Percentiles rank a stretch among this genome's conserved stretches.
Evolutionary conservation across 64 coral and sea anemone genomes (phyloP).

Genomic region (Exaiptasia diaphana): DNA sequence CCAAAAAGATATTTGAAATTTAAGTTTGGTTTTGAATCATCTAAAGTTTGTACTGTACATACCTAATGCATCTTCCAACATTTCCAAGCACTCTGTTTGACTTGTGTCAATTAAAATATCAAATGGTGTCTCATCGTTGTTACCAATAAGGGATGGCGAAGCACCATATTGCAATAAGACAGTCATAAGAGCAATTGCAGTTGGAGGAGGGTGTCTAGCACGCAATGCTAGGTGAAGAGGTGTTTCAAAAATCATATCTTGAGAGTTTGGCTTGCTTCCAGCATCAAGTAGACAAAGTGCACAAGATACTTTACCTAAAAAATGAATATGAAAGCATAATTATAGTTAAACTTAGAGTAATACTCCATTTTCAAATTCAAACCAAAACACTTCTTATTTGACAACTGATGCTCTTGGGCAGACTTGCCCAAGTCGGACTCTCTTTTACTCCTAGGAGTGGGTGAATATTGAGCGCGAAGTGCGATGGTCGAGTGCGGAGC

Average conservation of each 20-base stretch:
- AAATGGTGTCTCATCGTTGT: constrained; percentile 70
- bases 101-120: constrained; percentile 50
- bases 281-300: constrained; percentile 61
- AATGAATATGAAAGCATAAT: not conserved
- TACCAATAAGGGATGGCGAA: constrained; percentile 59
- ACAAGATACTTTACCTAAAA: constrained; percentile 54
- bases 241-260: constrained; percentile 67
- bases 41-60: too few relatives aligned
- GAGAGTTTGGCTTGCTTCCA: constrained; percentile 64
- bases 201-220: constrained; percentile 52
- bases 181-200: constrained; percentile 61
- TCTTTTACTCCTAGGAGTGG: too few relatives aligned
- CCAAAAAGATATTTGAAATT: too few relatives aligned
- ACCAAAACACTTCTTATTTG: not conserved
- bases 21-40: too few relatives aligned
- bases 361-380: too few relatives aligned
- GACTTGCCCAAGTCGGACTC: too few relatives aligned
- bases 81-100: constrained; percentile 55
- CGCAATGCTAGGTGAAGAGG: constrained; percentile 62
- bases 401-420: not conserved
- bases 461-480: too few relatives aligned
- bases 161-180: constrained; percentile 77
- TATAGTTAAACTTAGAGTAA: not conserved
- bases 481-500: too few relatives aligned
- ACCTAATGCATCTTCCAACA: constrained; percentile 58